Percentiles rank a stretch among this genome's conserved stretches.
phyloP scores from a whole-genome alignment of 2,797 vertebrate species.

The Petrocephalus sullivani region DNA sequence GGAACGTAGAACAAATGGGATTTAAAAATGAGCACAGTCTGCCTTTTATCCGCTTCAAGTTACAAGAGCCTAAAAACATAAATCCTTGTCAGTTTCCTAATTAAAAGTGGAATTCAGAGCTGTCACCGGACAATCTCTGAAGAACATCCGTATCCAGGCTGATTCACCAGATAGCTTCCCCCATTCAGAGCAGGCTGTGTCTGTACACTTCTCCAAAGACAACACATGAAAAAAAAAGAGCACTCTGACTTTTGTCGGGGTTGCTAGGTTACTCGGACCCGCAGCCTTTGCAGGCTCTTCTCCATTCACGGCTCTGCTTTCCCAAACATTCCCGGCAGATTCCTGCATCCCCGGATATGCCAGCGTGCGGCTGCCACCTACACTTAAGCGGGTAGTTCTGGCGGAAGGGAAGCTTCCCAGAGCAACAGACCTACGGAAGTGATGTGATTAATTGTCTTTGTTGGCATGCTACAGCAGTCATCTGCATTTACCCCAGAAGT shows the following conservation, averaged over 20 bases:
- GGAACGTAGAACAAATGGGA: not conserved
- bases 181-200: not conserved
- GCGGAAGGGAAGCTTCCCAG: not conserved
- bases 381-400: conserved; percentile 28
- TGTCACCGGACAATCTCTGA: not conserved
- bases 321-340: not conserved
- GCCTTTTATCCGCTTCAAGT: not conserved
- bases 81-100: not conserved
- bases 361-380: conserved; percentile 18
- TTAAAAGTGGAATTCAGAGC: not conserved
- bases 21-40: not conserved
- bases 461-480: too few species aligned
- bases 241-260: not conserved
- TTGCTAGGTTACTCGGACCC: conserved; percentile 11
- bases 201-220: not conserved
- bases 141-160: not conserved
- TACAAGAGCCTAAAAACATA: not conserved
- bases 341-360: not conserved
- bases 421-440: conserved; percentile 31
- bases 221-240: not conserved
- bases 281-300: not conserved
- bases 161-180: not conserved
- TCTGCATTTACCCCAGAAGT: too few species aligned
- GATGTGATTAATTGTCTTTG: too few species aligned
- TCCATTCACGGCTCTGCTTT: conserved; percentile 21